Conservation (phyloP, 2,797 vertebrate species). For the Leptodactylus fallax region DNA sequence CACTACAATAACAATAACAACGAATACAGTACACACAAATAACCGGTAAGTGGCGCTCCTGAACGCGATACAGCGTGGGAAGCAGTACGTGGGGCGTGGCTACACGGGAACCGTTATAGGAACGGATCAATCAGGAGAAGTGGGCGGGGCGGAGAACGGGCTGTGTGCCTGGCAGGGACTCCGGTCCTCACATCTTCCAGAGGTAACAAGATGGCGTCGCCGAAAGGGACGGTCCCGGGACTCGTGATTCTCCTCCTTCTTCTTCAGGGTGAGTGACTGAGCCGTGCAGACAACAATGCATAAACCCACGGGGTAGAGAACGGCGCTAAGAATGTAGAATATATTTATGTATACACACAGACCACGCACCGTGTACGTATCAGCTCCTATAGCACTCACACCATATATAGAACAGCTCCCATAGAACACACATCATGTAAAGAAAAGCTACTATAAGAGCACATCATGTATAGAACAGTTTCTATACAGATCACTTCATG, state of each 20-base stretch:
- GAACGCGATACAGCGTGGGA: background rate
- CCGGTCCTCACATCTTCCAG: background rate
- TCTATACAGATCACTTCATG: too few relatives aligned
- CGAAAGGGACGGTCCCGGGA: background rate
- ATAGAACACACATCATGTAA: background rate
- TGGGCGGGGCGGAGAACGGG: background rate
- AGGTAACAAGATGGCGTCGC: slow-evolving; percentile 12
- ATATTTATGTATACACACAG: background rate
- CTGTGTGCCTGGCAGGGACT: background rate
- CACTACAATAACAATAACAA: background rate
- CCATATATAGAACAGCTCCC: background rate
- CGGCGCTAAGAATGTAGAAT: background rate
- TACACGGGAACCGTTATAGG: background rate
- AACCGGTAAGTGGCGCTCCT: background rate
- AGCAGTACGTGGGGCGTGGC: background rate
- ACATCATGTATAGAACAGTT: too few relatives aligned
- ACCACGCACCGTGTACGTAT: background rate
- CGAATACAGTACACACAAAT: background rate
- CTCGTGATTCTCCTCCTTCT: background rate
- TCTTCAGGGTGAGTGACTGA: background rate
- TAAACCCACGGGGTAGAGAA: background rate
- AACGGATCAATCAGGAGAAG: background rate
- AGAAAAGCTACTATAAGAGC: background rate
- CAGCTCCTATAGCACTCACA: background rate
- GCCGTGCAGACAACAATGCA: background rate